These are phyloP conservation scores for Terrapene triunguis DNA, from an alignment of 2,113 vertebrate species.

Conservation along the genomic window DNA sequence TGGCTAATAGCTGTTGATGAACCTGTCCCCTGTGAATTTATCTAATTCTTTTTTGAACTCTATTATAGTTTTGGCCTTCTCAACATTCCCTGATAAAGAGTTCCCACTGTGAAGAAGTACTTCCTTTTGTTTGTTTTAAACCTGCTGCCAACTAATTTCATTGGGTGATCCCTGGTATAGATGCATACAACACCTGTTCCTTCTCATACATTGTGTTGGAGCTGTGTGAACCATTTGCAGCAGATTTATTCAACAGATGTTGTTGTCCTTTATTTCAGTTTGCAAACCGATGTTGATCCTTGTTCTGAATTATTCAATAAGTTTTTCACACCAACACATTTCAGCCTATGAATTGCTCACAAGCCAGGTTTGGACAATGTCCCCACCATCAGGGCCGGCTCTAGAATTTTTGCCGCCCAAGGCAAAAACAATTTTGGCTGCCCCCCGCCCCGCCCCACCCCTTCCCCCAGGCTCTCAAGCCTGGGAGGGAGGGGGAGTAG, in stretches of 20 bases:
- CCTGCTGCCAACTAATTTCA: neutral
- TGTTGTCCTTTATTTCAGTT: neutral
- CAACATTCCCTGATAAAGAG: neutral
- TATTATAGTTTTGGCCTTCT: neutral
- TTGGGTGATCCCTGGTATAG: neutral
- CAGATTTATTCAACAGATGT: neutral
- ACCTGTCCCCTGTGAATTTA: neutral
- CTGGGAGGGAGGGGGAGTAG: too few species aligned
- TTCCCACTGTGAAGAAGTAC: neutral
- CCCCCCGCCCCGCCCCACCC: too few species aligned
- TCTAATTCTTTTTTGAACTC: neutral
- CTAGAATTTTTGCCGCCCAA: too few species aligned
- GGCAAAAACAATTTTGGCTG: too few species aligned
- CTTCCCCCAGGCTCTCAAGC: too few species aligned
- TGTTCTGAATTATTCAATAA: neutral
- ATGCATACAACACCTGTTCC: neutral
- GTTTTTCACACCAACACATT: neutral
- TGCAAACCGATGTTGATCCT: neutral
- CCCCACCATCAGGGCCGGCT: too few species aligned
- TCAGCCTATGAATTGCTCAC: neutral
- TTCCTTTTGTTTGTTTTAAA: neutral
- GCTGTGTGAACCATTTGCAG: neutral
- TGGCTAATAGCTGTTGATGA: neutral
- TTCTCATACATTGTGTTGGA: neutral
- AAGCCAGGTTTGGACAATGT: neutral